These are phyloP conservation scores for Nymphalis polychloros DNA, from an alignment of 2,888 invertebrate species.

Conservation along the genomic window DNA sequence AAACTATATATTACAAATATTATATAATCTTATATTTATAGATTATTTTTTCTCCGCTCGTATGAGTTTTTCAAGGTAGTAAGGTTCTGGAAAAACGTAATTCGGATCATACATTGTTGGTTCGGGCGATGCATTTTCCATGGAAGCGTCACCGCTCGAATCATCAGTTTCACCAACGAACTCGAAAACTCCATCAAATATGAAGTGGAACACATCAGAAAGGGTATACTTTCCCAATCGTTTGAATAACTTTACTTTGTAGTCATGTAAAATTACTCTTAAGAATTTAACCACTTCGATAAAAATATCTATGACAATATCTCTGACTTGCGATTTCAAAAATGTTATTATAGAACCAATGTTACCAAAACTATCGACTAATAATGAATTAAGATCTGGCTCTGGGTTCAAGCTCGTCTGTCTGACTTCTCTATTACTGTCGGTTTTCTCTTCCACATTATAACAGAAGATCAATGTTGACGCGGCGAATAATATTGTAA, in stretches of 20 bases:
- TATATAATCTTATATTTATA: background rate
- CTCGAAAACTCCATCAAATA: slow-evolving; percentile 52
- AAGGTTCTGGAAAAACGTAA: slow-evolving; percentile 22
- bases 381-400: slow-evolving; percentile 23
- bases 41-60: slow-evolving; percentile 3
- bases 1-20: no score
- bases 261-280: slow-evolving; percentile 44
- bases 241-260: slow-evolving; percentile 54
- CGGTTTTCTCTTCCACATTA: slow-evolving; percentile 17
- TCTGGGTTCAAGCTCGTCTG: slow-evolving; percentile 21
- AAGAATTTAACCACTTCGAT: slow-evolving; percentile 47
- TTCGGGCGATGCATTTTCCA: slow-evolving; percentile 14
- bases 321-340: slow-evolving; percentile 54
- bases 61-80: slow-evolving; percentile 32
- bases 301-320: slow-evolving; percentile 51
- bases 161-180: slow-evolving; percentile 46
- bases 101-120: slow-evolving; percentile 14
- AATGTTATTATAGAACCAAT: slow-evolving; percentile 45
- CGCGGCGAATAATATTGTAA: slow-evolving; percentile 23
- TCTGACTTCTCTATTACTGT: slow-evolving; percentile 23
- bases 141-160: slow-evolving; percentile 26
- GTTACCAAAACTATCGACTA: slow-evolving; percentile 42
- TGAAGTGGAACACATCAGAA: slow-evolving; percentile 51
- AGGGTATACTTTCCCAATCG: slow-evolving; percentile 53
- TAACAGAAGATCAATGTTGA: slow-evolving; percentile 13